phyloP scores from a whole-genome alignment of 2,888 invertebrate genomes.

The Tenthredo distinguenda region DNA sequence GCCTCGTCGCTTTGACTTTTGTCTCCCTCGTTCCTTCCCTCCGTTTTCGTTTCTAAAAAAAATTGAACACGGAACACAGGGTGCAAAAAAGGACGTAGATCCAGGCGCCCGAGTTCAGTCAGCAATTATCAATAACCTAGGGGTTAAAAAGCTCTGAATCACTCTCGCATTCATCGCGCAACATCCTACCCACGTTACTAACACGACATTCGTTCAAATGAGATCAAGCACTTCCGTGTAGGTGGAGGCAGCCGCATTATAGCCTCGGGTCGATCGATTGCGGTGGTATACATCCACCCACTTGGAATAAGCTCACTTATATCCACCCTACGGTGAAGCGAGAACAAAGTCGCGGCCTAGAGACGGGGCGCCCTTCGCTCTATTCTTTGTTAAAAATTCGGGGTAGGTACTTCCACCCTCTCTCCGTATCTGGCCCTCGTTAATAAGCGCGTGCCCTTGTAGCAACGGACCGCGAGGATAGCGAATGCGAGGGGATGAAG shows the following conservation, averaged over 20 bases:
- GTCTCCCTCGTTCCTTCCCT: not conserved
- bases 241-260: not conserved
- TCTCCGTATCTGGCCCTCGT: not conserved
- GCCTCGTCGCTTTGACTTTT: not conserved
- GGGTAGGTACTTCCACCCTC: not conserved
- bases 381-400: not conserved
- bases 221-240: not conserved
- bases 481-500: no score
- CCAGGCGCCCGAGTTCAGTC: not conserved
- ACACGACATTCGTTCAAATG: slow-evolving; percentile 3
- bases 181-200: not conserved
- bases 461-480: no score
- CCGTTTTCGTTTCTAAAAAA: not conserved
- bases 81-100: no score
- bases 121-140: not conserved
- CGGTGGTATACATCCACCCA: not conserved
- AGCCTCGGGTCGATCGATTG: not conserved
- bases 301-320: slow-evolving; percentile 9
- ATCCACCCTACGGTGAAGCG: not conserved
- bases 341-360: not conserved
- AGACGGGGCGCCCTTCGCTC: not conserved
- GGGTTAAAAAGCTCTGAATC: not conserved
- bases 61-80: not conserved
- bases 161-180: not conserved
- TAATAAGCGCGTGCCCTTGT: not conserved